Evolutionary conservation across 2,113 vertebrate species (phyloP).

Genomic region (Copsychus sechellarum): DNA sequence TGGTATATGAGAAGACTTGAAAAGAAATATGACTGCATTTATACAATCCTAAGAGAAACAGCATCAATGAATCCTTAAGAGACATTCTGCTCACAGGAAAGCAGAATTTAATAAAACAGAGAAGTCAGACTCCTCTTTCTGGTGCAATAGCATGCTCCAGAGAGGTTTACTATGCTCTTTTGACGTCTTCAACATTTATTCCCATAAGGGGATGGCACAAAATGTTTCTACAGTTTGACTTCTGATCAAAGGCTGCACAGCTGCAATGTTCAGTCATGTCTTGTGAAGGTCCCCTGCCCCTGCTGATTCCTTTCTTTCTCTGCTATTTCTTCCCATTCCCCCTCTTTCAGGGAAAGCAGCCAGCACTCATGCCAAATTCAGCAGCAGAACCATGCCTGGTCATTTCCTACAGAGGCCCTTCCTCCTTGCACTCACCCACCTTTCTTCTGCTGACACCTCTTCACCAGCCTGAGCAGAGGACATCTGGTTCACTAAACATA

Average conservation of each 20-base stretch:
- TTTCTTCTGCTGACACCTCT: neutral
- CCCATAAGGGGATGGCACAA: neutral
- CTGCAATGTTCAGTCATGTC: neutral
- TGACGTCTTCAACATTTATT: conserved; percentile 9
- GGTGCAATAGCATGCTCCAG: neutral
- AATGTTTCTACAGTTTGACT: neutral
- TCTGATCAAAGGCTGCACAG: neutral
- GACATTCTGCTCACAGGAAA: neutral
- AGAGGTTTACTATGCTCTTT: neutral
- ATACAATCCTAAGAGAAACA: neutral
- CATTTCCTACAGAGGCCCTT: neutral
- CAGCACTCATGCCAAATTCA: neutral
- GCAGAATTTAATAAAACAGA: conserved; percentile 43
- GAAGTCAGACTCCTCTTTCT: neutral
- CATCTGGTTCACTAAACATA: neutral
- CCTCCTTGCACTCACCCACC: fast-evolving
- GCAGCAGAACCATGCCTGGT: neutral
- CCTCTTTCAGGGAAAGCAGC: neutral
- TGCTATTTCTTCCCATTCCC: neutral
- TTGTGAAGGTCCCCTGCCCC: neutral
- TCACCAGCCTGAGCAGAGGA: neutral
- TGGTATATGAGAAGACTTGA: conserved; percentile 38
- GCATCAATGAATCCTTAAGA: neutral
- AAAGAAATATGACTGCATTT: conserved; percentile 26
- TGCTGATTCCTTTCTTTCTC: neutral